Conservation (phyloP, 1,140 invertebrate genomes). For the Drosophila willistoni region DNA sequence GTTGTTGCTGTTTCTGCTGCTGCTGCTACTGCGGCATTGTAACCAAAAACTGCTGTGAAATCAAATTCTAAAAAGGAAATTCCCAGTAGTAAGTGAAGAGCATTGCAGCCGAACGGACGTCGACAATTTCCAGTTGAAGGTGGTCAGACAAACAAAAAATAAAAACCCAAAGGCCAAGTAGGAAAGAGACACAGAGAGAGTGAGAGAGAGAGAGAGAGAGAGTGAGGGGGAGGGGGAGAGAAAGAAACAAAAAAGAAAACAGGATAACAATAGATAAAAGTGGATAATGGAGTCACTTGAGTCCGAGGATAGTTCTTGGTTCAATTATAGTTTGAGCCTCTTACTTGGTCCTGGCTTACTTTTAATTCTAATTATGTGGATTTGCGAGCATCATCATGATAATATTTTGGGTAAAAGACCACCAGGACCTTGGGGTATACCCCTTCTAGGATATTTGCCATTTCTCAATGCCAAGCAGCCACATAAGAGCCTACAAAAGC, state of each 20-base stretch:
- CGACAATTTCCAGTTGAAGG: constrained; percentile 2
- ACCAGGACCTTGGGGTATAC: constrained; percentile 91
- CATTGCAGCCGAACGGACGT: constrained; percentile 60
- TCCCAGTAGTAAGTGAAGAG: constrained; percentile 70
- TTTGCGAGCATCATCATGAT: constrained; percentile 53
- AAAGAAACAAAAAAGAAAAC: too few species aligned
- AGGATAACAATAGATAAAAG: constrained; percentile 13
- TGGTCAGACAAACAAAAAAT: constrained; percentile 7
- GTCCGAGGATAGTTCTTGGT: not conserved
- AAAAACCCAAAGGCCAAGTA: not conserved
- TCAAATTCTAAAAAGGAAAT: constrained; percentile 54
- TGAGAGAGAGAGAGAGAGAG: not conserved
- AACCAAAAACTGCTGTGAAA: constrained; percentile 37
- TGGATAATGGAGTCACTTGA: constrained; percentile 15
- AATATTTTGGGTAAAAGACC: constrained; percentile 82
- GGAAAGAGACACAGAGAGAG: not conserved
- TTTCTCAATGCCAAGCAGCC: constrained; percentile 88
- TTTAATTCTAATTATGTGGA: constrained; percentile 36
- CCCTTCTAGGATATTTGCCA: constrained; percentile 90
- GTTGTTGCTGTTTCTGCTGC: too few species aligned
- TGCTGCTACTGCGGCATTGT: not conserved
- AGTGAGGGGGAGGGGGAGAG: not conserved
- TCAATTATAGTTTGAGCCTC: constrained; percentile 2
- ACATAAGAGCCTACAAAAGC: constrained; percentile 87
- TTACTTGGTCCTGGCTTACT: constrained; percentile 31